These are phyloP conservation scores for Napeogenes sylphis DNA, from an alignment of 2,888 invertebrate genomes.

Conservation along the genomic window DNA sequence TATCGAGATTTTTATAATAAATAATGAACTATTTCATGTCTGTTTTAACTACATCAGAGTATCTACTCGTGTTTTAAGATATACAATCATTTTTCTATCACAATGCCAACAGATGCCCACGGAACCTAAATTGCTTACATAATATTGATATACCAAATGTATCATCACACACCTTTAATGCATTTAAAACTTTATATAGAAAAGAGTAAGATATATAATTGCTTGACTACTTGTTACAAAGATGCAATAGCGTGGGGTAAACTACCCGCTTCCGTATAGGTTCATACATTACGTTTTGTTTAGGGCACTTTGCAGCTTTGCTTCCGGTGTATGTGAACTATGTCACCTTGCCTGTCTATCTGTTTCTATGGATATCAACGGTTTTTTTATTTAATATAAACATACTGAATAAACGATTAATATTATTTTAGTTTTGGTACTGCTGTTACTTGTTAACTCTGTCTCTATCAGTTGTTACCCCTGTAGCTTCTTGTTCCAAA, in stretches of 20 bases:
- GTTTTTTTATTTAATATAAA: slow-evolving; percentile 36
- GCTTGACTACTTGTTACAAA: slow-evolving; percentile 1
- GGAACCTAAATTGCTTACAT: slow-evolving; percentile 56
- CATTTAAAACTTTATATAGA: slow-evolving; percentile 19
- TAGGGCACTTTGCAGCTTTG: slow-evolving; percentile 63
- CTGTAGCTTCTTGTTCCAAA: too few species aligned
- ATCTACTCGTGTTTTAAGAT: too few species aligned
- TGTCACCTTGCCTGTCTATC: slow-evolving; percentile 55
- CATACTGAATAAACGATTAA: not conserved
- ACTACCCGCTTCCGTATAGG: slow-evolving; percentile 32
- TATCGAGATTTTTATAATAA: too few species aligned
- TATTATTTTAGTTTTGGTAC: too few species aligned
- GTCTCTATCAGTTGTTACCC: too few species aligned
- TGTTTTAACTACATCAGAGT: too few species aligned
- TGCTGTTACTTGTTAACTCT: too few species aligned
- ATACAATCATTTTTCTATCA: too few species aligned
- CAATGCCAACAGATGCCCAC: slow-evolving; percentile 33
- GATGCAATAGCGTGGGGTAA: slow-evolving; percentile 15
- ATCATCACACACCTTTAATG: slow-evolving; percentile 7
- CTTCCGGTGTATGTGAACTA: slow-evolving; percentile 65
- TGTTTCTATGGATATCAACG: slow-evolving; percentile 59
- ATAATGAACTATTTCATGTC: too few species aligned
- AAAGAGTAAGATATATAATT: slow-evolving; percentile 22
- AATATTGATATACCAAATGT: slow-evolving; percentile 43
- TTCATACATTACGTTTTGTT: slow-evolving; percentile 29